Evolutionary conservation across 2,797 vertebrate genomes (phyloP), one percentile per base, ranked within the genome.

Genomic region (Microcaecilia unicolor): DNA sequence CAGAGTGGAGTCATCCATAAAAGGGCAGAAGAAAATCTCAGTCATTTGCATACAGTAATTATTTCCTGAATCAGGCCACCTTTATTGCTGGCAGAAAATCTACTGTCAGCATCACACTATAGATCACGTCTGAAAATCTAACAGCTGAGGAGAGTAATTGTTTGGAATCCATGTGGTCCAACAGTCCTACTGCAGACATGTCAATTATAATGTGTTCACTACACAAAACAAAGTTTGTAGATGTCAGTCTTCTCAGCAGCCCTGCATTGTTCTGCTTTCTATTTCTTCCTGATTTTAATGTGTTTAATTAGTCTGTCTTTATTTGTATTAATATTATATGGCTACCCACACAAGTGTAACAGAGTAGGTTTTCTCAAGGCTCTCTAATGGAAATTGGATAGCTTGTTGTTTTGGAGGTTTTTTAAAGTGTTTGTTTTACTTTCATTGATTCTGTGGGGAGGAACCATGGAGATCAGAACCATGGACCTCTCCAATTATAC

Each of bases 41-140:
- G 37, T 76, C 71, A 87, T 88, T 87, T 88, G 80, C 84, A 87
- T 88, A 83, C 74, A 67, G 80, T 87, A 86, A 87, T 86, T 86
- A 88, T 85, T 83, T 83, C 81, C 73, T 71, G 76, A 80, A 80
- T 80, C 76, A 76, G 81, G 76, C 79, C 83, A 85, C 80, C 79
- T 88, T 84, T 81, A 81, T 76, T 76, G 79, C 83, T 76, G 72
- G 70, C 79, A 80, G 79, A 80, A 84, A 85, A 85, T 78, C 81
- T 84, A 77, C 81, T 80, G 84, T 86, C 83, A 83, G 80, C 80
- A 73, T 71, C 36, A 45, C 66, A 69, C 62, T 55, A 77, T 82
- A 84, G 74, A 82, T 86, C 79, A 82, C 43, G 31, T 55, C 56
- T 55, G 74, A 67, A 73, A 69, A 66, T 46, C 68, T 53, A 34